These are phyloP conservation scores for Muschampia plurimacula DNA, from an alignment of 2,888 invertebrate genomes.

Conservation along the genomic window DNA sequence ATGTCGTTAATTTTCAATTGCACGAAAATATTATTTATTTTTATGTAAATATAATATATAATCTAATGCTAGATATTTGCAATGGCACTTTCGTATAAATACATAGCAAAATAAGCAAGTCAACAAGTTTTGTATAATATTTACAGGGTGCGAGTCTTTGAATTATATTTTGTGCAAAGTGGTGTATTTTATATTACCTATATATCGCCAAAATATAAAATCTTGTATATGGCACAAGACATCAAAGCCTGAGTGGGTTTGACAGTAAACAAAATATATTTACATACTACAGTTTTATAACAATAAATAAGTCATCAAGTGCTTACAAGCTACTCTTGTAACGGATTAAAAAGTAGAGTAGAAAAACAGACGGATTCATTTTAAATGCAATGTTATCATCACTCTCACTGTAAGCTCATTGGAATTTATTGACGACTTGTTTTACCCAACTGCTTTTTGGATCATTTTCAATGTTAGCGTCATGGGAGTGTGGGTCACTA, in stretches of 20 bases:
- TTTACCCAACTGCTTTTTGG: slow-evolving; percentile 89
- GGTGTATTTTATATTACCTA: slow-evolving; percentile 47
- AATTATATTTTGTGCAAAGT: slow-evolving; percentile 55
- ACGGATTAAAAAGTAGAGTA: slow-evolving; percentile 63
- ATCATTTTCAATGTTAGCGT: slow-evolving; percentile 56
- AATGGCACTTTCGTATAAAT: slow-evolving; percentile 79
- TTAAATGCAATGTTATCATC: slow-evolving; percentile 68
- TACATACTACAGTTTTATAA: slow-evolving; percentile 59
- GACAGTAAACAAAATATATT: slow-evolving; percentile 61
- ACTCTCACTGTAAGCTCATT: slow-evolving; percentile 72
- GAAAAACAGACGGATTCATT: slow-evolving; percentile 67
- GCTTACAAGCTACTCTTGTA: slow-evolving; percentile 39
- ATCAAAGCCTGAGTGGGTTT: slow-evolving; percentile 68
- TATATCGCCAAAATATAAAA: slow-evolving; percentile 52
- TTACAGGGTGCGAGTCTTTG: slow-evolving; percentile 47
- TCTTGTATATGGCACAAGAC: slow-evolving; percentile 72
- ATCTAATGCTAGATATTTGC: slow-evolving; percentile 49
- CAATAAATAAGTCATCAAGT: slow-evolving; percentile 47
- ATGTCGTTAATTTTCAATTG: slow-evolving; percentile 64
- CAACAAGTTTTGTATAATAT: slow-evolving; percentile 55
- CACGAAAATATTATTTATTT: slow-evolving; percentile 58
- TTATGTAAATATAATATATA: slow-evolving; percentile 47
- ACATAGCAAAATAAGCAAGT: slow-evolving; percentile 70
- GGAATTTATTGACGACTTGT: slow-evolving; percentile 90
- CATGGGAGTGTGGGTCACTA: slow-evolving; percentile 50